phyloP scores from a whole-genome alignment of 92 coral and sea anemone genomes.

The Zoanthus gigantus region DNA sequence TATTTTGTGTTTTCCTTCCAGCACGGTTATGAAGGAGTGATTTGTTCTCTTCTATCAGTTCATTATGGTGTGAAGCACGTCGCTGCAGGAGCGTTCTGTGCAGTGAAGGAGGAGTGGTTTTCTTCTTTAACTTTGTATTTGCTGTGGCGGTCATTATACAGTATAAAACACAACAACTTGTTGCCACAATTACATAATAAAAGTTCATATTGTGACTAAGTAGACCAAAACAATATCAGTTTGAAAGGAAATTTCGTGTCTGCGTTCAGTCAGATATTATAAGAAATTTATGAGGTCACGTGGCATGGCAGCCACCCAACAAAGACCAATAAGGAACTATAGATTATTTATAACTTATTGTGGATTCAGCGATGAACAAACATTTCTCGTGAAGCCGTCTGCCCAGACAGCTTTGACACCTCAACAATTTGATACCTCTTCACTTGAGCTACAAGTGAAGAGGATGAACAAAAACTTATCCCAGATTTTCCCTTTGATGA shows the following conservation, averaged over 20 bases:
- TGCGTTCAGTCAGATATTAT: neutral
- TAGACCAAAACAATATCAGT: conserved; percentile 12
- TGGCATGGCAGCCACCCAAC: conserved; percentile 32
- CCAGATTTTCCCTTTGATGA: no score
- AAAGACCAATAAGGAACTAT: conserved; percentile 5
- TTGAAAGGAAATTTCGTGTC: conserved; percentile 10
- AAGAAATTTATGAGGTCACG: conserved; percentile 34
- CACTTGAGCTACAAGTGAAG: no score
- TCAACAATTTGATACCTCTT: no score
- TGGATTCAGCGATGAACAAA: neutral
- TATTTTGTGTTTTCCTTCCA: neutral
- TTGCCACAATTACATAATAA: neutral
- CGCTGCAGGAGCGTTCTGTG: neutral
- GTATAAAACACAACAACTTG: conserved; percentile 2
- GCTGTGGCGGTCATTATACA: conserved; percentile 1
- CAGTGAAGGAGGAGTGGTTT: neutral
- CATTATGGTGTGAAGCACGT: neutral
- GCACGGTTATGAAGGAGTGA: neutral
- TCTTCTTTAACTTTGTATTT: neutral
- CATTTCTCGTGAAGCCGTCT: neutral
- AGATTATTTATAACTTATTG: neutral
- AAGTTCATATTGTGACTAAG: conserved; percentile 5
- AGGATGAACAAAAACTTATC: no score
- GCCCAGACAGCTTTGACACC: no score
- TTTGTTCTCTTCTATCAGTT: neutral